A percentile compares a stretch with the other conserved stretches of the same genome.
Evolutionary conservation across 1,140 invertebrate genomes (phyloP).

Genomic region (Bicyclus anynana): DNA sequence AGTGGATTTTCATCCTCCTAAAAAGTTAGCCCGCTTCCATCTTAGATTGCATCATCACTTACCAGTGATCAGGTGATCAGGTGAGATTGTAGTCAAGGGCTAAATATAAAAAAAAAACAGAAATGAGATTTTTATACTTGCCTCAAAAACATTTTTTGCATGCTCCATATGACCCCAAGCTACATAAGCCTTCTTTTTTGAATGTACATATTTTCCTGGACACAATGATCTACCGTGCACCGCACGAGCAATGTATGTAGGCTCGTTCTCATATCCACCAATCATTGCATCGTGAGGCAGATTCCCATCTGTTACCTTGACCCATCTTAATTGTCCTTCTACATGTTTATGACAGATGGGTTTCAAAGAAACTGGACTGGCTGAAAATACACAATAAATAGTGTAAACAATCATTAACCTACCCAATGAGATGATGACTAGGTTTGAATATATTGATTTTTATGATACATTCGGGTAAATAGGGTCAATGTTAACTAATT

Average conservation of each 20-base stretch:
- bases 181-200: conserved; percentile 82
- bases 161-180: conserved; percentile 86
- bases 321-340: conserved; percentile 38
- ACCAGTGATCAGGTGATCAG: no score
- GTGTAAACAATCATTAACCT: not conserved
- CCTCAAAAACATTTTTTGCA: conserved; percentile 83
- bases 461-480: no score
- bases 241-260: conserved; percentile 82
- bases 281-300: conserved; percentile 83
- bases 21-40: no score
- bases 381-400: not conserved
- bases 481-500: no score
- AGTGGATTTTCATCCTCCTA: no score
- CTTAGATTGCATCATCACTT: no score
- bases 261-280: conserved; percentile 82
- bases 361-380: not conserved
- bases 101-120: no score
- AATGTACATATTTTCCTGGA: conserved; percentile 84
- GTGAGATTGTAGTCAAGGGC: not conserved
- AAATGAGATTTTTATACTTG: conserved; percentile 34
- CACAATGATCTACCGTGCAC: conserved; percentile 79
- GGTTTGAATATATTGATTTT: no score
- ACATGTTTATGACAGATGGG: conserved; percentile 6
- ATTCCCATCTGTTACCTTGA: conserved; percentile 34
- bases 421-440: not conserved